These are phyloP conservation scores for Turdus rufiventris DNA, from an alignment of 2,113 vertebrate species.

Conservation along the genomic window DNA sequence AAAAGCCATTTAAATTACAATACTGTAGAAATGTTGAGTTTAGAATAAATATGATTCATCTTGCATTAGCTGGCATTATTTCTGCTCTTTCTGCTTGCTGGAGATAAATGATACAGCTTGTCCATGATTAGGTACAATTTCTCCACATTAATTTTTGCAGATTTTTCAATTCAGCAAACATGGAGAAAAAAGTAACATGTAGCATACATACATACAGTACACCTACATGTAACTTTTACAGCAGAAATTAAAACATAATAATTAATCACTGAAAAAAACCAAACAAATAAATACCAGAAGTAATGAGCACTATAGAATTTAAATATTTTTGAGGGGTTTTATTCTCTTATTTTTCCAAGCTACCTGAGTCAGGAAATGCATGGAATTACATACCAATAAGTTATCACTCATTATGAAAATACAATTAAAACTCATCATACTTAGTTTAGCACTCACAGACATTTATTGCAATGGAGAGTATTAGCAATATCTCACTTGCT, in stretches of 20 bases:
- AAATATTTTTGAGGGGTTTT: not conserved
- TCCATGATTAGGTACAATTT: not conserved
- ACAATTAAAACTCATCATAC: not conserved
- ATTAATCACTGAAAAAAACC: not conserved
- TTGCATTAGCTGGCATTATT: not conserved
- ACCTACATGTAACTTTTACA: not conserved
- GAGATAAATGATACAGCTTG: not conserved
- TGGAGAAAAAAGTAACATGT: not conserved
- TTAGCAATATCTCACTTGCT: not conserved
- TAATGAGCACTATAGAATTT: not conserved
- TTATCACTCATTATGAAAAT: not conserved
- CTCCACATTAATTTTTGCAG: not conserved
- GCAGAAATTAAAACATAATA: not conserved
- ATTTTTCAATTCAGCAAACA: not conserved
- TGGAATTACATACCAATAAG: not conserved
- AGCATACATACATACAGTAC: not conserved
- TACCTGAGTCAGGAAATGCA: not conserved
- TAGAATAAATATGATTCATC: not conserved
- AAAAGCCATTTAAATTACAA: not conserved
- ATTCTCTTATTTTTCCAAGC: not conserved
- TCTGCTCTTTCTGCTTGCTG: not conserved
- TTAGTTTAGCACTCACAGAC: not conserved
- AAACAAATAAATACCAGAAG: not conserved
- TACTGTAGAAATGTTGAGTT: not conserved
- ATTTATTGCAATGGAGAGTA: not conserved